Evolutionary conservation across 2,113 vertebrate genomes (phyloP).

Genomic region (Sturnira hondurensis): DNA sequence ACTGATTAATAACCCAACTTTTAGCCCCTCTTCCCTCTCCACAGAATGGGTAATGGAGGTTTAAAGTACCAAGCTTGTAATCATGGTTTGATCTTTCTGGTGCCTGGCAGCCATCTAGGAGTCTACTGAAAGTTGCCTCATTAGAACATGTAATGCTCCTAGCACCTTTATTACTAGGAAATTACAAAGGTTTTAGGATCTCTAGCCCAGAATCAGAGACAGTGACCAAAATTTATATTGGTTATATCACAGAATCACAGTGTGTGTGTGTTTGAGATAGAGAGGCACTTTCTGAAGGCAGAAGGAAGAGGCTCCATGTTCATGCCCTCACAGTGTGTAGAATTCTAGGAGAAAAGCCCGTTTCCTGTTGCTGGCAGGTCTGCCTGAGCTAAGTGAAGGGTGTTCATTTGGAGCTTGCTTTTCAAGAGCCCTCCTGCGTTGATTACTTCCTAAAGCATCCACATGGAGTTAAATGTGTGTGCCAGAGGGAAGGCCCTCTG

Average conservation of each 20-base stretch:
- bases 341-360: background rate
- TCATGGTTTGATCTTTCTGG: background rate
- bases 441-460: background rate
- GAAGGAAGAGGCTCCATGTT: background rate
- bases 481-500: background rate
- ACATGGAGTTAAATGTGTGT: background rate
- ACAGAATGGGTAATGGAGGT: background rate
- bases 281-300: background rate
- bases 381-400: background rate
- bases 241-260: background rate
- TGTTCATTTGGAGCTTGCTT: background rate
- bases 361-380: background rate
- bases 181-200: background rate
- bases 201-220: background rate
- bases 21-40: background rate
- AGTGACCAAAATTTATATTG: background rate
- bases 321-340: background rate
- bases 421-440: background rate
- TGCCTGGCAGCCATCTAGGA: background rate
- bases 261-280: background rate
- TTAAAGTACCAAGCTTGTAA: background rate
- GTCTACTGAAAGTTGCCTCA: background rate
- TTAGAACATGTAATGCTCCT: background rate
- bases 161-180: background rate
- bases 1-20: background rate